Base-by-base conservation (phyloP, 2,888 invertebrate genomes). In the Cecidostiba fungosa region DNA sequence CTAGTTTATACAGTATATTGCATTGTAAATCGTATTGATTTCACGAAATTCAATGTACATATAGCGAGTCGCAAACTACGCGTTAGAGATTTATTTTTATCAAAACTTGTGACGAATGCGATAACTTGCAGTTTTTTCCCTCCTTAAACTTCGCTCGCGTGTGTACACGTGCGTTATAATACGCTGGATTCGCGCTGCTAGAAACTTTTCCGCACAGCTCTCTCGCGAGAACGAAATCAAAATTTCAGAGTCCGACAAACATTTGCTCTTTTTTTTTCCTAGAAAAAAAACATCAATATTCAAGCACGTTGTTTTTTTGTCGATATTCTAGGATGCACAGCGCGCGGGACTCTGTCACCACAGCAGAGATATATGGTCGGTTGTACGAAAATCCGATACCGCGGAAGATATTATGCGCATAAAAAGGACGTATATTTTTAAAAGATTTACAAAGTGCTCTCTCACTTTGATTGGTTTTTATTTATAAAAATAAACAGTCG, bases 321-420 rank as follows among this genome's bases (percentile, higher is more conserved):
- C 26, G 66, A 66, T 66, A 66, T 66, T 66, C 66, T 26, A 62
- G 62, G 26, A n/a, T 1, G 4, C n/a, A n/a, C 0, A 16, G 54
- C 4, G n/a, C 54, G 8, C n/a, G 5, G 5, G 54, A n/a, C 23
- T 59, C 54, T n/a, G 54, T n/a, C 54, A 23, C 66, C 59, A 66
- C 66, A 66, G 12, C 23, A n/a, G 23, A 66, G 10, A 66, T 29
- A 26, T 66, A 29, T 16, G 29, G 26, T 66, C 26, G 19, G 23
- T 6, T n/a, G 54, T 54, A 66, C 29, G 66, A 66, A 29, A 66
- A 66, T 26, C 66, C 66, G n/a, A 66, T 66, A 66, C 66, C 29
- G 66, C 66, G 29, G 26, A 29, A 66, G 16, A 66, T 66, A 66
- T 66, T 66, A 66, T 66, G 66, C 66, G 29, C 66, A 66, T 66